Percentiles rank a stretch among this genome's conserved stretches.
Evolutionary conservation across 2,797 vertebrate genomes (phyloP).

Genomic region (Moxostoma hubbsi): DNA sequence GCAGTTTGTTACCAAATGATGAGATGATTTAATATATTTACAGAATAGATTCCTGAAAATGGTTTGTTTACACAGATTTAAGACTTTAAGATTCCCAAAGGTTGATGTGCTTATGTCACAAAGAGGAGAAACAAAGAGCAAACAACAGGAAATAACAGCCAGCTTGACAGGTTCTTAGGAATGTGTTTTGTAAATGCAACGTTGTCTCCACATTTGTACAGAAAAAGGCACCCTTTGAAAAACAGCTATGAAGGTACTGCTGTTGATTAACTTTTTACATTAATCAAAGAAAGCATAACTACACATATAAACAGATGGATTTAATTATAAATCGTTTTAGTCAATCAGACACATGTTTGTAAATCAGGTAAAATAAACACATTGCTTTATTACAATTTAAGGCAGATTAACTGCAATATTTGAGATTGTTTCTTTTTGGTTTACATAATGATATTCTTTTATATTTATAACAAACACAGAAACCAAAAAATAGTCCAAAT

Average conservation of each 20-base stretch:
- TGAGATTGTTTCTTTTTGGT: not conserved
- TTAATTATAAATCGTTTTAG: not conserved
- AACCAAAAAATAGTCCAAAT: not conserved
- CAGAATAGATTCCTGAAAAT: too few species aligned
- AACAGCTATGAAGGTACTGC: not conserved
- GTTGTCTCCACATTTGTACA: not conserved
- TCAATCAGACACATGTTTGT: not conserved
- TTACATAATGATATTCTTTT: not conserved
- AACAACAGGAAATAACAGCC: constrained; percentile 33
- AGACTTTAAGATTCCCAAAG: not conserved
- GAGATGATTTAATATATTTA: too few species aligned
- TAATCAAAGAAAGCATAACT: not conserved
- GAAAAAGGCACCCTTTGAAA: not conserved
- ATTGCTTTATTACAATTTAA: not conserved
- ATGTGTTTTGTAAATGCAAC: constrained; percentile 40
- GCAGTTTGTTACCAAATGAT: too few species aligned
- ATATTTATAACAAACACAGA: not conserved
- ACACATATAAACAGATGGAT: not conserved
- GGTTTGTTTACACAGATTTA: too few species aligned
- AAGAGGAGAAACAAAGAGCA: constrained; percentile 21
- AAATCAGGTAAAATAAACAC: not conserved
- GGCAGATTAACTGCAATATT: not conserved
- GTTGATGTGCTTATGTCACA: not conserved
- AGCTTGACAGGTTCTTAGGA: constrained; percentile 52
- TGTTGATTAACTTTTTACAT: not conserved